A percentile compares a stretch with the other conserved stretches of the same genome.
Conservation (phyloP, 2,797 vertebrate genomes). For the Poeciliopsis paucimaculata region DNA sequence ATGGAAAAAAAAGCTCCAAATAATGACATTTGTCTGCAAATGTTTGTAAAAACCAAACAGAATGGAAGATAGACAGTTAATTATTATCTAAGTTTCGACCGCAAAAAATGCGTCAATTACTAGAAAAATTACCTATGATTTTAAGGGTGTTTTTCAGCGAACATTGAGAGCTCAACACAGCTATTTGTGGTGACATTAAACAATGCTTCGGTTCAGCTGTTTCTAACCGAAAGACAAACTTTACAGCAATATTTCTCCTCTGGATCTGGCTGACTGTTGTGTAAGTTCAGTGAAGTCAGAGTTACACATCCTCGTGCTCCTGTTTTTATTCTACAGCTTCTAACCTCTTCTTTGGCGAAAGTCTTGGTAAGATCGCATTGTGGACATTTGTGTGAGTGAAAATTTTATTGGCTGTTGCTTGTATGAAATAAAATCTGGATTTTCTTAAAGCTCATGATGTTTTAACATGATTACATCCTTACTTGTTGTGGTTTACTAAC, state of each 20-base stretch:
- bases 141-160: constrained; percentile 14
- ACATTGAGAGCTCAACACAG: not conserved
- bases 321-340: not conserved
- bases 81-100: constrained; percentile 11
- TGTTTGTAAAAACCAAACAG: not conserved
- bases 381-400: not conserved
- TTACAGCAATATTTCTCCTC: not conserved
- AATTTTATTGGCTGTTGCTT: not conserved
- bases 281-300: not conserved
- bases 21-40: not conserved
- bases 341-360: not conserved
- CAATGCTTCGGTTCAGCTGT: not conserved
- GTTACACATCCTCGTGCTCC: not conserved
- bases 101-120: constrained; percentile 35
- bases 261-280: not conserved
- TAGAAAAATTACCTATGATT: constrained; percentile 35
- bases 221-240: not conserved
- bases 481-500: not conserved
- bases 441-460: not conserved
- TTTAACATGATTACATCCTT: not conserved
- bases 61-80: not conserved
- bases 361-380: not conserved
- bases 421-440: not conserved
- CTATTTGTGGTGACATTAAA: not conserved
- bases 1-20: not conserved